Evolutionary conservation across 2,797 vertebrate genomes (phyloP), one percentile per base, ranked within the genome.

Genomic region (Artibeus lituratus): DNA sequence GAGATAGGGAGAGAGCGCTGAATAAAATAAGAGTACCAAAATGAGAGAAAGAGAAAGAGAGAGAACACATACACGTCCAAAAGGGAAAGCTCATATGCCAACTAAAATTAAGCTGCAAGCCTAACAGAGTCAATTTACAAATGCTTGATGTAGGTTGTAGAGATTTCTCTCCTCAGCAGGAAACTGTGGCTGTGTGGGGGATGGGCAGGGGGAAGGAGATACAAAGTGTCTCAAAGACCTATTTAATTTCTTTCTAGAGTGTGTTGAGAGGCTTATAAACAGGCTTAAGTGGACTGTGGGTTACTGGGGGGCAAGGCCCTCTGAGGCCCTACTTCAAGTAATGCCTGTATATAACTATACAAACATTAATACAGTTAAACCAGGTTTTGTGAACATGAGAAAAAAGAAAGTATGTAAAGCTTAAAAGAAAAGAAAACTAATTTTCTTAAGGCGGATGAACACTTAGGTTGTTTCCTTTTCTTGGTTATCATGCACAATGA

Each of bases 81-180:
- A 65, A 69, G 53, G 42, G 32, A 83, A 39, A 53, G 32, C 11
- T 47, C 65, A 4, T 26, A 35, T 16, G 14, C 10, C 47, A 62
- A 42, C 21, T 55, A 72, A 91, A 77, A 70, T 47, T 39, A 51
- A 69, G 39, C 47, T 24, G 15, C 53, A 16, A 59, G 47, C 11
- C 22, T 76, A 19, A 11, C 10, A 14, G 0, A 3, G 32, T 24
- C 67, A 85, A 80, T 32, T 47, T 14, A 39, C 14, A 87, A 53
- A 62, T 2, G 10, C 7, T 18, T 22, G 24, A 0, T 3, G n/a
- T 2, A 8, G 5, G 62, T 80, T 12, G 55, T 0, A 39, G 39
- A 3, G 10, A 16, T 35, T 53, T 32, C 74, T 47, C 42, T 44
- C 53, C 42, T n/a, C 5, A 18, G 21, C 44, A 67, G 57, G 21